Evolutionary conservation across 1,140 invertebrate genomes (phyloP).

Genomic region (Pygmarrhopalites habei): DNA sequence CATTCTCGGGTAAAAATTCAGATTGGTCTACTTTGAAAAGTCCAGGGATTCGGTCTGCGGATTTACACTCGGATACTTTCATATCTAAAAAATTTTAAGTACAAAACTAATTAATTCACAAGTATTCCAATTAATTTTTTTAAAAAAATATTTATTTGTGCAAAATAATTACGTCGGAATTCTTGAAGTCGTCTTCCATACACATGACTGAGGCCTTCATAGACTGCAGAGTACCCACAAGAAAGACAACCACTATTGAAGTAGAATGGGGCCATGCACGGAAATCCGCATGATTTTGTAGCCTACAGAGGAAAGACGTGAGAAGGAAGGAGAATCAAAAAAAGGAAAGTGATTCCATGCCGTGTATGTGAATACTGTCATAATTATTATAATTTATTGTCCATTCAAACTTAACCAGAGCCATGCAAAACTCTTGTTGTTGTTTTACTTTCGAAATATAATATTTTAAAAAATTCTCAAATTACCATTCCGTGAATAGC

Average conservation of each 20-base stretch:
- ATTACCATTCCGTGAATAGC: constrained; percentile 33
- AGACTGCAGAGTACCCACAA: constrained; percentile 31
- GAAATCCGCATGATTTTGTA: constrained; percentile 28
- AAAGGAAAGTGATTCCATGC: too few relatives aligned
- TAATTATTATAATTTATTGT: constrained; percentile 2
- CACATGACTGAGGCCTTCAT: constrained; percentile 31
- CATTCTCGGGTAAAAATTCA: constrained; percentile 27
- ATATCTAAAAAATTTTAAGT: constrained; percentile 13
- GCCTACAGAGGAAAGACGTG: constrained; percentile 18
- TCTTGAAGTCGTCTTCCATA: constrained; percentile 18
- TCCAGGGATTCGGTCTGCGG: constrained; percentile 19
- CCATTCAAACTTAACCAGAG: background rate
- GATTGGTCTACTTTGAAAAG: constrained; percentile 27
- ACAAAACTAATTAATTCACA: constrained; percentile 1
- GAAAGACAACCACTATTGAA: constrained; percentile 30
- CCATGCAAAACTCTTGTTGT: background rate
- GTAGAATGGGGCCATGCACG: constrained; percentile 24
- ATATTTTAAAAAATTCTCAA: too few relatives aligned
- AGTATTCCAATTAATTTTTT: too few relatives aligned
- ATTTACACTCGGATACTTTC: constrained; percentile 28
- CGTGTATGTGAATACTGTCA: too few relatives aligned
- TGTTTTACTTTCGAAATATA: too few relatives aligned
- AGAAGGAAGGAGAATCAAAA: too few relatives aligned
- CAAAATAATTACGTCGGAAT: constrained; percentile 21
- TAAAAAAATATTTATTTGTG: too few relatives aligned